phyloP scores from a whole-genome alignment of 2,113 vertebrate genomes.

The Coryphaenoides rupestris region DNA sequence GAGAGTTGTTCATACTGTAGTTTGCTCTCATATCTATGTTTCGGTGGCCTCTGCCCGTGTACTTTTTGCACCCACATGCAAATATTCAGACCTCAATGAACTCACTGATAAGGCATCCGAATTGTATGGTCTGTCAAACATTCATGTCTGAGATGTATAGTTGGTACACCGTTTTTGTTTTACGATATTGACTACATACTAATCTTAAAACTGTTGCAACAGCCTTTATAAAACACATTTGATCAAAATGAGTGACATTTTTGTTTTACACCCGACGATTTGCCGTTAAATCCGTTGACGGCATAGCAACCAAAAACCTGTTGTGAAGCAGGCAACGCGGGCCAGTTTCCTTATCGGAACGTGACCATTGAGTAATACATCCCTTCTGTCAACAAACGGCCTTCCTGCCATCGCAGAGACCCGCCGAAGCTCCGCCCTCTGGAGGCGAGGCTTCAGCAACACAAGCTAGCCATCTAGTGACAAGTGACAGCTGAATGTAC shows the following conservation, averaged over 20 bases:
- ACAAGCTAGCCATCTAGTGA: not conserved
- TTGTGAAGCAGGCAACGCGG: constrained; percentile 5
- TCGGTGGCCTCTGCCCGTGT: constrained; percentile 16
- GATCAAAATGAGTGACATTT: constrained; percentile 4
- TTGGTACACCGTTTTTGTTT: too few relatives aligned
- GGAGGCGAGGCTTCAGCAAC: not conserved
- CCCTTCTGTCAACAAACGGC: constrained; percentile 49
- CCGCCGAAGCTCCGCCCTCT: constrained; percentile 14
- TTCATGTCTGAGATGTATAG: constrained; percentile 17
- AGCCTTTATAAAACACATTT: not conserved
- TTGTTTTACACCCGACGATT: not conserved
- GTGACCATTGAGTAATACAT: constrained; percentile 48
- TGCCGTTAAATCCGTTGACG: too few relatives aligned
- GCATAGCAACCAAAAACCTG: not conserved
- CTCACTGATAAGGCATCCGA: constrained; percentile 28
- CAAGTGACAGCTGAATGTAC: not conserved
- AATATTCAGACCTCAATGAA: constrained; percentile 55
- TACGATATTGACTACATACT: too few relatives aligned
- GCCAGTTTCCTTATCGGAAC: constrained; percentile 1
- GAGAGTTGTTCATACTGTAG: not conserved
- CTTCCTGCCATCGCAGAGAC: constrained; percentile 7
- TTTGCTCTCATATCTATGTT: not conserved
- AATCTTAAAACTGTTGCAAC: too few relatives aligned
- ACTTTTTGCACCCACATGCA: constrained; percentile 40
- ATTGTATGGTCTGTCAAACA: constrained; percentile 5